These are phyloP conservation scores for Saiga tatarica DNA, from an alignment of 2,113 vertebrate genomes.

Conservation along the genomic window DNA sequence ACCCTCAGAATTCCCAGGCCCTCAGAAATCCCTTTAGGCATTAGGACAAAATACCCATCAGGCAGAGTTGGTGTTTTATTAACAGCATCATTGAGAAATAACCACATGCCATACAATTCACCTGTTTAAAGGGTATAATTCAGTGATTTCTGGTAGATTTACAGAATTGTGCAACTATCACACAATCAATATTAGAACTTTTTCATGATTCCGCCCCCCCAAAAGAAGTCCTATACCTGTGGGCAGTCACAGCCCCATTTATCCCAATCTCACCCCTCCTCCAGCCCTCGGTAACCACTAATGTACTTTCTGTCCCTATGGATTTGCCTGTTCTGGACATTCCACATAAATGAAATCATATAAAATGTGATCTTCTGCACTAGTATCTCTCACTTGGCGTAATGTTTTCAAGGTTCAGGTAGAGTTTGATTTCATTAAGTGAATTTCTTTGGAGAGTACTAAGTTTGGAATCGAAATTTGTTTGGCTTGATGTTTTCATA, in stretches of 20 bases:
- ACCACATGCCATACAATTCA: not conserved
- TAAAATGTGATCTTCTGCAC: not conserved
- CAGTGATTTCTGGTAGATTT: not conserved
- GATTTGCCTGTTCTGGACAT: not conserved
- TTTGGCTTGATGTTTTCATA: not conserved
- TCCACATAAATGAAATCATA: not conserved
- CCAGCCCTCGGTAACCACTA: not conserved
- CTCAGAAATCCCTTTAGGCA: not conserved
- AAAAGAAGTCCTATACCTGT: not conserved
- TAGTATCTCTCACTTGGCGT: not conserved
- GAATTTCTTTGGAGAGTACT: constrained; percentile 14
- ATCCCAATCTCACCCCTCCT: not conserved
- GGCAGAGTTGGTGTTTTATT: not conserved
- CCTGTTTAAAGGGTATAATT: not conserved
- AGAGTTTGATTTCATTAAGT: not conserved
- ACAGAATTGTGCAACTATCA: not conserved
- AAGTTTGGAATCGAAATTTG: not conserved
- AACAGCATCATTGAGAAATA: not conserved
- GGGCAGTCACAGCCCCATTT: not conserved
- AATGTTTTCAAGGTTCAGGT: not conserved
- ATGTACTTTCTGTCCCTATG: not conserved
- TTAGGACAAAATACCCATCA: not conserved
- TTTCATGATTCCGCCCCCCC: not conserved
- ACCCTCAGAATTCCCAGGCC: not conserved
- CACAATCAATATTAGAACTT: not conserved